Conservation (phyloP, 2,888 invertebrate species). For the Himalopsyche japonica region DNA sequence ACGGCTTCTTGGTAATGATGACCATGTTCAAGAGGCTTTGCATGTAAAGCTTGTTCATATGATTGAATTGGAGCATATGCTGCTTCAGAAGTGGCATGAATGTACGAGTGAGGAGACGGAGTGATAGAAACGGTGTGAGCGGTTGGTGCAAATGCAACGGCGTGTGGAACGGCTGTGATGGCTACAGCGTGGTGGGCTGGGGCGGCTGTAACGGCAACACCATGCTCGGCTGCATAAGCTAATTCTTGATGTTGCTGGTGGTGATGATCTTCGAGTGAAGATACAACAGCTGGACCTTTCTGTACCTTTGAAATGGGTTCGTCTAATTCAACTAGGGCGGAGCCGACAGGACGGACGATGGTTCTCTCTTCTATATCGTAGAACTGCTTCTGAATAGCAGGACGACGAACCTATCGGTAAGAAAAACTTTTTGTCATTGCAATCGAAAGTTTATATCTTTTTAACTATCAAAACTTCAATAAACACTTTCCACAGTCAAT, state of each 20-base stretch:
- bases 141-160: constrained; percentile 36
- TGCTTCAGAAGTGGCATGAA: constrained; percentile 45
- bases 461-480: no score
- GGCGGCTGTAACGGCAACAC: constrained; percentile 23
- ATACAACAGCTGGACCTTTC: constrained; percentile 53
- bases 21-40: neutral
- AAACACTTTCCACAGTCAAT: neutral
- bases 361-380: constrained; percentile 66
- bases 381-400: constrained; percentile 66
- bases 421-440: neutral
- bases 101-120: constrained; percentile 36
- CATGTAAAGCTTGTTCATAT: neutral
- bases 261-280: constrained; percentile 42
- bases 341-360: constrained; percentile 63
- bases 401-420: constrained; percentile 55
- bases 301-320: constrained; percentile 62
- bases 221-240: constrained; percentile 29
- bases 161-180: constrained; percentile 24
- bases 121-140: constrained; percentile 37
- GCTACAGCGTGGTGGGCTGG: constrained; percentile 26
- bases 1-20: constrained; percentile 2
- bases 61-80: constrained; percentile 43
- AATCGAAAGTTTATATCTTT: no score
- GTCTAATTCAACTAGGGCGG: constrained; percentile 63
- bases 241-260: constrained; percentile 17